Evolutionary conservation across 2,113 vertebrate species (phyloP), one percentile per base, ranked within the genome.

Genomic region (Rhinichthys klamathensis): DNA sequence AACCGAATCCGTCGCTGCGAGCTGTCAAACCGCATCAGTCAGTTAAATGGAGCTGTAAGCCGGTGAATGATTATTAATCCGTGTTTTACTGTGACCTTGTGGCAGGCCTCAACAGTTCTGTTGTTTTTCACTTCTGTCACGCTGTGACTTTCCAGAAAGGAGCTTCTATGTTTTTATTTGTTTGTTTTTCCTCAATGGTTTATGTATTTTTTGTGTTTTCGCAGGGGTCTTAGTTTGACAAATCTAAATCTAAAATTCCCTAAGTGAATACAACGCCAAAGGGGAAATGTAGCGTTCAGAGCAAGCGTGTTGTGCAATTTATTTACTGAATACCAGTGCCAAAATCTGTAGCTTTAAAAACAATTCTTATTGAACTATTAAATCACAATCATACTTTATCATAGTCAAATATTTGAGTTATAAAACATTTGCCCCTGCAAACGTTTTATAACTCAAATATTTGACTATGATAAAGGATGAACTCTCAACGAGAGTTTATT

Each of bases 21-120:
- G 91, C 91, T 90, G 91, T 94, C 93, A 93, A 90, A 93, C 92
- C 90, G 90, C 92, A 94, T 95, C 93, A 93, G 92, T 94, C 93
- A 93, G 92, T 92, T 92, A 92, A 94, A 95, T 93, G 92, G 90
- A 88, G 90, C 93, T 86, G 86, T 88, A 91, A 91, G 91, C 90
- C 67, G 88, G 85, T 89, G 89, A 87, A 90, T 88, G 83, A 84
- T 92, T 90, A 89, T 90, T 90, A 91, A 90, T 87, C 27, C 81
- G 90, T 80, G 88, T 91, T 89, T 93, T 90, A 81, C 91, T 73
- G 44, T 93, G 93, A 94, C 95, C 94, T 94, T 95, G 93, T 88
- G 90, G 87, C 27, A 87, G 89, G 85, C 84, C 86, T 35, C 74
- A 89, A 87, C 86, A 92, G 87, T 87, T 86, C 87, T 90, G 80